Evolutionary conservation across 2,797 vertebrate genomes (phyloP), one percentile per base, ranked within the genome.

Genomic region (Craterocephalus amniculus): DNA sequence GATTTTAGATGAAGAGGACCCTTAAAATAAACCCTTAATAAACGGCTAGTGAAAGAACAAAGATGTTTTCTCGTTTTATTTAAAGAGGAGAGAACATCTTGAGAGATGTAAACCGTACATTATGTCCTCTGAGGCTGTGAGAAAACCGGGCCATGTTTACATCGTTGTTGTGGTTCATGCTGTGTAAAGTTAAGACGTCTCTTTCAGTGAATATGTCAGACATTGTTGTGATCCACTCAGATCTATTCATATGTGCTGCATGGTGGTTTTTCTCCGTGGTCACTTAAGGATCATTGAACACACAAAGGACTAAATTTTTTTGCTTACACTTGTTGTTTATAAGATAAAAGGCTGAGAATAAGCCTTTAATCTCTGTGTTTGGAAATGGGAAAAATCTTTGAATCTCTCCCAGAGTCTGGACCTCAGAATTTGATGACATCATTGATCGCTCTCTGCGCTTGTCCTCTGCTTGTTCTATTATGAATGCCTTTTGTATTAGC

Each of bases 281-380:
- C 85, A 87, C 75, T 90, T 88, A 83, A 84, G 90, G 85, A 86
- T 88, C 83, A 87, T 80, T 90, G 77, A 85, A 81, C 79, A 79
- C 82, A 83, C 78, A 84, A 86, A 87, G 71, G 78, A 40, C 77
- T 80, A 70, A 88, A 83, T 89, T 86, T 84, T 88, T 86, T 85
- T 77, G 78, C 85, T 78, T 73, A 67, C 78, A 84, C 69, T 74
- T 88, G 67, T 91, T 90, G 86, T 91, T 91, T 89, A 83, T 72
- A 70, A 83, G 83, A 91, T 88, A 79, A 91, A 93, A 91, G 81
- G 60, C 63, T 65, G 76, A 66, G 70, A 73, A 60, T 78, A 82
- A 87, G 83, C 77, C 80, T 93, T 91, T 93, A 85, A 92, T 92
- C 88, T 92, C 73, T 59, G 78, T 88, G 84, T 91, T 89, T 91